Conservation (phyloP, 1,140 invertebrate genomes). For the Drosophila virilis region DNA sequence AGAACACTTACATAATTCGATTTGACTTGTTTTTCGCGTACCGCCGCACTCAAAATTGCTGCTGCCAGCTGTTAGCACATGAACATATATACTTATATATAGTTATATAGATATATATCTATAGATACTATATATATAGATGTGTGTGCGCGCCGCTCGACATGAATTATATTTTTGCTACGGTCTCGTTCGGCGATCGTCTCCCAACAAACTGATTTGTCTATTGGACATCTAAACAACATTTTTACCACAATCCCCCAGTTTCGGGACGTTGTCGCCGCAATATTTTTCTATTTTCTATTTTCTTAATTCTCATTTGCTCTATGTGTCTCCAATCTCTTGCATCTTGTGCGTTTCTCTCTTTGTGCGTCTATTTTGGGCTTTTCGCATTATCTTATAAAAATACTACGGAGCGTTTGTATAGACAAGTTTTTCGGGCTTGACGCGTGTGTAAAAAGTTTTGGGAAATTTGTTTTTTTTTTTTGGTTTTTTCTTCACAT, state of each 20-base stretch:
- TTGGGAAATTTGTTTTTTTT: constrained; percentile 29
- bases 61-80: constrained; percentile 72
- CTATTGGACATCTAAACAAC: constrained; percentile 61
- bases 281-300: constrained; percentile 1
- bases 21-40: constrained; percentile 58
- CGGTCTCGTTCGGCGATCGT: constrained; percentile 81
- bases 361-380: constrained; percentile 55
- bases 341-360: constrained; percentile 19
- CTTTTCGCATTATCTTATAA: constrained; percentile 52
- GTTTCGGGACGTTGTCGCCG: constrained; percentile 34
- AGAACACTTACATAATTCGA: constrained; percentile 74
- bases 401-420: constrained; percentile 51
- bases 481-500: constrained; percentile 1
- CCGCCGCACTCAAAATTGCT: constrained; percentile 72
- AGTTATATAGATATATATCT: constrained; percentile 44
- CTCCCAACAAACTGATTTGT: constrained; percentile 79
- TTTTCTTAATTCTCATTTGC: constrained; percentile 21
- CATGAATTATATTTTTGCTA: constrained; percentile 67
- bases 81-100: constrained; percentile 55
- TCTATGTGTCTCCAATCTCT: constrained; percentile 44
- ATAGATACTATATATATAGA: constrained; percentile 40
- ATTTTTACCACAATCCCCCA: constrained; percentile 61
- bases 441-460: constrained; percentile 45
- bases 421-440: constrained; percentile 22
- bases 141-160: constrained; percentile 51